Percentiles rank a stretch among this genome's conserved stretches.
phyloP scores from a whole-genome alignment of 2,113 vertebrate genomes.

The Halcyon malimbica region DNA sequence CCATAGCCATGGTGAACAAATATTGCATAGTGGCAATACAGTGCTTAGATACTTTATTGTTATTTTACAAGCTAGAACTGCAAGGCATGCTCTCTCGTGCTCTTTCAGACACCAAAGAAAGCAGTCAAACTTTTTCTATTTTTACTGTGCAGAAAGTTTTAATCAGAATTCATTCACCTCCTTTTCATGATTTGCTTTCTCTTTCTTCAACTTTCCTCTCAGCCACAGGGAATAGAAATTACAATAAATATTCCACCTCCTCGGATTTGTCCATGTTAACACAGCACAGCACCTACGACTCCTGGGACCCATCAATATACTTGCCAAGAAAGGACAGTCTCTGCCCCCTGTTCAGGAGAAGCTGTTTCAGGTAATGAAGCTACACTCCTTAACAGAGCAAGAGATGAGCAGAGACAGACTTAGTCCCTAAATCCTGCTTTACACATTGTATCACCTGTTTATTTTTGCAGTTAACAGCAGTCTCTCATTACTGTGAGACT shows the following conservation, averaged over 20 bases:
- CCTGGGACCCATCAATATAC: background rate
- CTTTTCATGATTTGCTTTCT: background rate
- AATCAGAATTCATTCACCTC: background rate
- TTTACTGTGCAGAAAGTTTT: background rate
- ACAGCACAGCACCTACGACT: background rate
- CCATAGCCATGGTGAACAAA: background rate
- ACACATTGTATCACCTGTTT: background rate
- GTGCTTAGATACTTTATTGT: background rate
- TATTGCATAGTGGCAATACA: background rate
- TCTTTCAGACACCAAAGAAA: background rate
- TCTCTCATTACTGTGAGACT: background rate
- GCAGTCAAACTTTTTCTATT: background rate
- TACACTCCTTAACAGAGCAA: background rate
- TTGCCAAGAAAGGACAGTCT: background rate
- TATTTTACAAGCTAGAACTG: background rate
- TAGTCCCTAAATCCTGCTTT: background rate
- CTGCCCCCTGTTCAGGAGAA: background rate
- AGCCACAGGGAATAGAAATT: background rate
- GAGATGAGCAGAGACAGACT: background rate
- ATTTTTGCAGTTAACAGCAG: background rate
- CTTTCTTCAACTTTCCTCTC: background rate
- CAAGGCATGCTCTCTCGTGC: background rate
- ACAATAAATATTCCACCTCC: background rate
- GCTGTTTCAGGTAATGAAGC: background rate
- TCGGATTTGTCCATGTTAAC: background rate